Base-by-base conservation (phyloP, 2,797 vertebrate genomes). In the Alauda arvensis region DNA sequence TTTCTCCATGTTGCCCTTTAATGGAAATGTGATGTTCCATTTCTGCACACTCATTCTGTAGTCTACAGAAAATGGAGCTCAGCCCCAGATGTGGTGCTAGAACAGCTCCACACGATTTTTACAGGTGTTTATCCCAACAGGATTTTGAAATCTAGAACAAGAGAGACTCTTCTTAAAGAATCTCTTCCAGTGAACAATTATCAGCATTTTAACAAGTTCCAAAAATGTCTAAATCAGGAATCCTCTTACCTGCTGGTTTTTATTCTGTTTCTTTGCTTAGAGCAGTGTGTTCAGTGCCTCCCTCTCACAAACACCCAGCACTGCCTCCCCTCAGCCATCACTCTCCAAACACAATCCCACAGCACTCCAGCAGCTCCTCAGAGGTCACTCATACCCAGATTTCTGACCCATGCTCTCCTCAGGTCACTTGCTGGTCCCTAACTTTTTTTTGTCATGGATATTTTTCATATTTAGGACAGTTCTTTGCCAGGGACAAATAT, bases 21-120 rank as follows among this genome's bases (percentile, higher is more conserved):
- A 56, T 31, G 25, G 53, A 70, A 70, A 66, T 39, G 8, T 21
- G 52, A 42, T 5, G 9, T 48, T 76, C 62, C 8, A 29, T 57
- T 66, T 86, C 43, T 57, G 34, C 48, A 66, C 20, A 25, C 14
- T 37, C 25, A 0, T 34, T 14, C 8, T 2, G 7, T 0, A 14
- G 16, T 5, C 7, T 14, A 12, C 43, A 66, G 46, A 48, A 70
- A 66, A 57, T 14, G 43, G 24, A 70, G 51, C 31, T 56, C 25
- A 28, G 9, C 61, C 52, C 57, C 43, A 65, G 23, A 6, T 23
- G 34, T 48, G 63, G 43, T 31, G 34, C 45, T 76, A 29, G 42
- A 48, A n/a, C 21, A 57, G 13, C 20, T 52, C 42, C 7, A 8
- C 20, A 52, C 18, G n/a, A 18, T 23, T 78, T 39, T 9, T 19